These are phyloP conservation scores for Brachymystax lenok DNA, from an alignment of 2,797 vertebrate genomes.

Conservation along the genomic window DNA sequence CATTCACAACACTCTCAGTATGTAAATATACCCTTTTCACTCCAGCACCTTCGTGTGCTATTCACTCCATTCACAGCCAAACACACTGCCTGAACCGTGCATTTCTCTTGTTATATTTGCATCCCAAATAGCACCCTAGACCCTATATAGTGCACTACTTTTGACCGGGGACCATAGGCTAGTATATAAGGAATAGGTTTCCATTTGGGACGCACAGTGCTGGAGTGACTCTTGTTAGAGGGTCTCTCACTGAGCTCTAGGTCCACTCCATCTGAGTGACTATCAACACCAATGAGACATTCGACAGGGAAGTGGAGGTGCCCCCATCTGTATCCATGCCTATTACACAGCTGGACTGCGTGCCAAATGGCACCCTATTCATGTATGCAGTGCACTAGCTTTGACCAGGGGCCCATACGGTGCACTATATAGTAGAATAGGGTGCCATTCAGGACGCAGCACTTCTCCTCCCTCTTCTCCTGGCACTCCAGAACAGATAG, in stretches of 20 bases:
- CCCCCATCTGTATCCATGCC: background rate
- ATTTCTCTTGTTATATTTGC: slow-evolving; percentile 49
- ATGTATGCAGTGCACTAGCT: background rate
- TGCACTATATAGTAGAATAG: background rate
- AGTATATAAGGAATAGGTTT: background rate
- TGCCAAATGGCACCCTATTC: background rate
- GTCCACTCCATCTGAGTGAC: slow-evolving; percentile 16
- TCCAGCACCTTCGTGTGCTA: slow-evolving; percentile 64
- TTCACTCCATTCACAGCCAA: slow-evolving; percentile 61
- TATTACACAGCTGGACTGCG: background rate
- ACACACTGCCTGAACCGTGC: slow-evolving; percentile 52
- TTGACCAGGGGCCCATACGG: background rate
- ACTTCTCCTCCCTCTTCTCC: slow-evolving; percentile 8
- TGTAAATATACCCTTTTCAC: slow-evolving; percentile 67
- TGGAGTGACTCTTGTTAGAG: slow-evolving; percentile 47
- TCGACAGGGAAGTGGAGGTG: background rate
- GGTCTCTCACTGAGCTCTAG: background rate
- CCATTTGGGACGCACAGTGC: slow-evolving; percentile 18
- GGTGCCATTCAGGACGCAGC: background rate
- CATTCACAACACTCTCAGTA: slow-evolving; percentile 40
- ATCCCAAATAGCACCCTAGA: background rate
- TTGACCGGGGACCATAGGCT: background rate
- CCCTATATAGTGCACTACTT: background rate
- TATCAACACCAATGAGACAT: slow-evolving; percentile 22
- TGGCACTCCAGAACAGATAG: background rate